Evolutionary conservation across 92 coral and sea anemone species (phyloP).

Genomic region (Porites evermanni): DNA sequence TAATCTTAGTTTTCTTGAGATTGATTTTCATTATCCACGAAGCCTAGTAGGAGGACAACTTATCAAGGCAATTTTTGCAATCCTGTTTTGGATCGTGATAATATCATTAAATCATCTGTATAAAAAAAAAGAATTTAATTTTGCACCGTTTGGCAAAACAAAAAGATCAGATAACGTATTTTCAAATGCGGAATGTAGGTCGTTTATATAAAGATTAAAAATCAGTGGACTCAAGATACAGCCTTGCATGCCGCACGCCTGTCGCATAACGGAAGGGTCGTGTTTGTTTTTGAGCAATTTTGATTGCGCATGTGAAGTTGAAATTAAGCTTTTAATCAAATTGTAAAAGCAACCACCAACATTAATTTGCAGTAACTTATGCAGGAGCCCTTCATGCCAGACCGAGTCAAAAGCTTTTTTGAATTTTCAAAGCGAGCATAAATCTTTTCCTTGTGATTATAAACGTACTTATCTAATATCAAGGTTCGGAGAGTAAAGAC

Average conservation of each 20-base stretch:
- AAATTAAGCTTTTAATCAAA: background rate
- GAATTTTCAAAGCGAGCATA: too few relatives aligned
- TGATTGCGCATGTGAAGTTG: background rate
- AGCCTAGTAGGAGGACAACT: background rate
- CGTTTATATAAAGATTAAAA: background rate
- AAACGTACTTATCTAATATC: background rate
- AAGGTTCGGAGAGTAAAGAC: background rate
- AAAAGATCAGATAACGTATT: too few relatives aligned
- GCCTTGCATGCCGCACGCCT: background rate
- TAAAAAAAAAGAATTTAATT: background rate
- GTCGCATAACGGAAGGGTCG: background rate
- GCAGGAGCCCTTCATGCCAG: too few relatives aligned
- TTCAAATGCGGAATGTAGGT: too few relatives aligned
- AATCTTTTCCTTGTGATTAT: too few relatives aligned
- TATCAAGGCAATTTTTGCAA: background rate
- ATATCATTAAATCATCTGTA: background rate
- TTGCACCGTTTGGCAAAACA: background rate
- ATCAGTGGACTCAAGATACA: background rate
- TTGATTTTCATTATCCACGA: background rate
- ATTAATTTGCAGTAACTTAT: too few relatives aligned
- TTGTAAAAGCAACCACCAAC: too few relatives aligned
- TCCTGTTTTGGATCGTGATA: background rate
- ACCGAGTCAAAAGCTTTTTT: background rate
- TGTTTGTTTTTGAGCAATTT: background rate
- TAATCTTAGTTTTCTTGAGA: too few relatives aligned